These are phyloP conservation scores for Enteromius fasciolatus DNA, from an alignment of 2,797 vertebrate genomes.

Conservation along the genomic window DNA sequence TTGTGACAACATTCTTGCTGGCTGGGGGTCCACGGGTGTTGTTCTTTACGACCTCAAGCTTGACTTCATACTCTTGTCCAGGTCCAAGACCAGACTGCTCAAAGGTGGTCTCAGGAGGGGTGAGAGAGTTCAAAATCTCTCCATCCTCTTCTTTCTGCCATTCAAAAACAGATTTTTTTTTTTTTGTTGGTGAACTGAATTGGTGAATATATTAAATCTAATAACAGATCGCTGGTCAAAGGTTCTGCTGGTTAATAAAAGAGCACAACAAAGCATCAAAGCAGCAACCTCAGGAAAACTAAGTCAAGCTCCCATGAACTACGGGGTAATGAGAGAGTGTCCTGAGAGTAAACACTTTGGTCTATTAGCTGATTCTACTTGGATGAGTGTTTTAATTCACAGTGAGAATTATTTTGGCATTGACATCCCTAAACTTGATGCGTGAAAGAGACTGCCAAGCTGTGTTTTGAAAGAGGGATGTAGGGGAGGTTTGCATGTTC, in stretches of 20 bases:
- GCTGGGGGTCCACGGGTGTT: slow-evolving; percentile 90
- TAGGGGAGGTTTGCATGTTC: slow-evolving; percentile 61
- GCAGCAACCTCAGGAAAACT: slow-evolving; percentile 15
- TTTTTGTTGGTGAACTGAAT: slow-evolving; percentile 8
- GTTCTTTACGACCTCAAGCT: slow-evolving; percentile 93
- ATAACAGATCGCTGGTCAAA: not conserved
- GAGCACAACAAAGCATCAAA: slow-evolving; percentile 36
- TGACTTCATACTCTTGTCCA: slow-evolving; percentile 95
- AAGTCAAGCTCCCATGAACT: slow-evolving; percentile 48
- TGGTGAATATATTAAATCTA: slow-evolving; percentile 14
- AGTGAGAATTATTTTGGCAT: slow-evolving; percentile 56
- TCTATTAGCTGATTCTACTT: slow-evolving; percentile 58
- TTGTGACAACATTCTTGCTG: slow-evolving; percentile 87
- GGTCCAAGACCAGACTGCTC: slow-evolving; percentile 93
- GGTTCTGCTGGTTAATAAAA: slow-evolving; percentile 9
- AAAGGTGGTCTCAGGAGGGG: slow-evolving; percentile 90
- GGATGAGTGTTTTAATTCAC: slow-evolving; percentile 55
- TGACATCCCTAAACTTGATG: slow-evolving; percentile 49
- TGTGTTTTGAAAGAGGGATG: slow-evolving; percentile 62
- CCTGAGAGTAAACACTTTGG: slow-evolving; percentile 58
- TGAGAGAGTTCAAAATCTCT: slow-evolving; percentile 89
- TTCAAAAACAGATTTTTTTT: slow-evolving; percentile 24
- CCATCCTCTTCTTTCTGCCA: slow-evolving; percentile 93
- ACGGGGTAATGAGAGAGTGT: slow-evolving; percentile 49
- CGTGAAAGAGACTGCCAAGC: slow-evolving; percentile 59